Conservation (phyloP, 37 sponge, comb jelly and placozoan species). For the Diacarnus erythraeanus region DNA sequence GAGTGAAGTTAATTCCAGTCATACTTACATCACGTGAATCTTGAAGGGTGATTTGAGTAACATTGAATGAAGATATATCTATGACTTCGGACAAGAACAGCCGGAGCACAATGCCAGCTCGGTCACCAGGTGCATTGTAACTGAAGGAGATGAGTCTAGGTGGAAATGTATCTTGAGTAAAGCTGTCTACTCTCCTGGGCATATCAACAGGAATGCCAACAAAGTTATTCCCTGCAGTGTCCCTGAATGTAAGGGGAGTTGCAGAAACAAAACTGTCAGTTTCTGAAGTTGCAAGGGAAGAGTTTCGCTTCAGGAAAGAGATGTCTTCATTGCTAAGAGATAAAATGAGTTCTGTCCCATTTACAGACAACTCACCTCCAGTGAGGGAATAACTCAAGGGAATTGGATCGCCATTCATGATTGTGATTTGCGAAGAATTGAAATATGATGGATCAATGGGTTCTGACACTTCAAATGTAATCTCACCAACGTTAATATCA, state of each 20-base stretch:
- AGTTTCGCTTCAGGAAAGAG: conserved; percentile 43
- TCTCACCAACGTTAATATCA: conserved; percentile 51
- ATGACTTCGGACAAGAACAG: conserved; percentile 79
- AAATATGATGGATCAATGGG: conserved; percentile 54
- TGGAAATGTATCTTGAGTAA: conserved; percentile 34
- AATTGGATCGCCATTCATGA: conserved; percentile 39
- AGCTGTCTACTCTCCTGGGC: conserved; percentile 37
- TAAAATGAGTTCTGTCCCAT: conserved; percentile 25
- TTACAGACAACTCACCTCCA: conserved; percentile 45
- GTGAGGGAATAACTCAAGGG: conserved; percentile 68
- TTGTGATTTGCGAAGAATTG: conserved; percentile 55
- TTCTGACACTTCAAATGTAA: conserved; percentile 69
- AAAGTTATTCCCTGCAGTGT: conserved; percentile 63
- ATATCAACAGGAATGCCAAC: conserved; percentile 45
- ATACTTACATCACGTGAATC: conserved; percentile 10
- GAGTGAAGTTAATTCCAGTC: conserved; percentile 13
- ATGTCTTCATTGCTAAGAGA: conserved; percentile 60
- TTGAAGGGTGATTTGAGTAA: conserved; percentile 52
- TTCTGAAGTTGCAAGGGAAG: conserved; percentile 46
- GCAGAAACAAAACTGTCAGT: conserved; percentile 58
- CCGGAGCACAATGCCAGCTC: conserved; percentile 64
- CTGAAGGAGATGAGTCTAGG: conserved; percentile 59
- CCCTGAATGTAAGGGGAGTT: conserved; percentile 53
- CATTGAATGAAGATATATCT: conserved; percentile 46
- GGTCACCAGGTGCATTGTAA: conserved; percentile 68